Percentiles rank a stretch among this genome's conserved stretches.
Conservation (phyloP, 2,113 vertebrate genomes). For the Pseudorectes ferrugineus region DNA sequence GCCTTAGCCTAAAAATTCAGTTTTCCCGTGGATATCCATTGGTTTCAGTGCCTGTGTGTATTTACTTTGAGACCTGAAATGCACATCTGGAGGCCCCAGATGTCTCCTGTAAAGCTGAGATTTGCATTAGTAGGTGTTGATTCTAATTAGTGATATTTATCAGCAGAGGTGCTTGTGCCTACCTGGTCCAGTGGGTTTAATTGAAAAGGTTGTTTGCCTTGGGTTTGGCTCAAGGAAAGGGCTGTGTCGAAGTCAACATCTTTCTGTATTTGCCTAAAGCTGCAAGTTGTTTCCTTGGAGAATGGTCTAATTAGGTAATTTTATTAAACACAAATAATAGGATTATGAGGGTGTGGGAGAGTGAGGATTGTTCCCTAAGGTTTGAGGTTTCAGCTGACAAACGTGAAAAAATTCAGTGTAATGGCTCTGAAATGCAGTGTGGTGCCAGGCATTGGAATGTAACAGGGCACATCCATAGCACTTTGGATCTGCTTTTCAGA, state of each 20-base stretch:
- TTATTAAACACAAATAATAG: neutral
- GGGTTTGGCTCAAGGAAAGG: neutral
- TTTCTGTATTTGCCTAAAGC: neutral
- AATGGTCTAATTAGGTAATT: neutral
- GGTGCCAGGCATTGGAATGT: neutral
- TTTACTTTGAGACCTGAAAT: neutral
- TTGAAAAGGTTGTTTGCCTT: neutral
- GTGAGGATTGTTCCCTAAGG: neutral
- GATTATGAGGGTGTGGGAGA: neutral
- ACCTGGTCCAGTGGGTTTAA: neutral
- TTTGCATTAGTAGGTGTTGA: neutral
- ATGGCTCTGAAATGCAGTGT: neutral
- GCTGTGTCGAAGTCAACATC: neutral
- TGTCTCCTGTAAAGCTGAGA: neutral
- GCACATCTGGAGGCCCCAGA: neutral
- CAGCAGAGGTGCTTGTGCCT: neutral
- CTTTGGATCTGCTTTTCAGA: neutral
- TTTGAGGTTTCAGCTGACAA: neutral
- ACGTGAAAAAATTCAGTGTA: neutral
- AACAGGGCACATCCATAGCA: neutral
- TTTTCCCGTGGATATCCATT: neutral
- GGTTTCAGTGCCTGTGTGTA: neutral
- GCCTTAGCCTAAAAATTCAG: neutral
- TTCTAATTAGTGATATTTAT: neutral
- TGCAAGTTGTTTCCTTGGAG: neutral